Base-by-base conservation (phyloP, 1,140 invertebrate species). In the Rhagoletis zephyria region DNA sequence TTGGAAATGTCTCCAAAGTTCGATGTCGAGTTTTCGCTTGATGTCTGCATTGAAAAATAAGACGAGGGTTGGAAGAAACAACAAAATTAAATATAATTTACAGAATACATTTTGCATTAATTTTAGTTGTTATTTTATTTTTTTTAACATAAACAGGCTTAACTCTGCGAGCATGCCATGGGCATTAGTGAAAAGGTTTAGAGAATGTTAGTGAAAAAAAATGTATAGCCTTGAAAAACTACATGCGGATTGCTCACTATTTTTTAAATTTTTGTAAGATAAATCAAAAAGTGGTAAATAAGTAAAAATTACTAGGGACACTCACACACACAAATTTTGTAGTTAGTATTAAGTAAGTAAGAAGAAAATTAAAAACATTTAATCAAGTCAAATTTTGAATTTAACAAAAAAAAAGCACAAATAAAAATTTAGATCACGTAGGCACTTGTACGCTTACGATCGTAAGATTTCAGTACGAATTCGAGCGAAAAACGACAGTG, bases 1-100 rank as follows among this genome's bases (percentile, higher is more conserved):
- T 93, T 93, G 91, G 92, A 91, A 90, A 93, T 91, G 89, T 90
- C 91, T 87, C 89, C 90, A 88, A 89, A 89, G 89, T 88, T 90
- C 87, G 89, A 88, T 87, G 88, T 91, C 88, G 90, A 89, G 87
- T 90, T 92, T 90, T 92, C 91, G 91, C 90, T 91, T 90, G 90
- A 88, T 90, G 91, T 90, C 90, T 92, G 64, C 86, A 87, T 88
- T 85, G n/a, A 7, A 85, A 19, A 59, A 59, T 59, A 85, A 85
- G 30, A 30, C 30, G 30, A 30, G 30, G 30, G 1, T 5, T 6
- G 4, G 56, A 81, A 56, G 5, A 56, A 7, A 56, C 5, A 56
- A 5, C 51, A 56, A 56, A 56, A 56, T 56, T 5, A 5, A 56
- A 56, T 56, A 56, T 56, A 56, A 56, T 56, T 56, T 56, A 56